Conservation (phyloP, 2,113 vertebrate genomes). For the Mustelus asterias region DNA sequence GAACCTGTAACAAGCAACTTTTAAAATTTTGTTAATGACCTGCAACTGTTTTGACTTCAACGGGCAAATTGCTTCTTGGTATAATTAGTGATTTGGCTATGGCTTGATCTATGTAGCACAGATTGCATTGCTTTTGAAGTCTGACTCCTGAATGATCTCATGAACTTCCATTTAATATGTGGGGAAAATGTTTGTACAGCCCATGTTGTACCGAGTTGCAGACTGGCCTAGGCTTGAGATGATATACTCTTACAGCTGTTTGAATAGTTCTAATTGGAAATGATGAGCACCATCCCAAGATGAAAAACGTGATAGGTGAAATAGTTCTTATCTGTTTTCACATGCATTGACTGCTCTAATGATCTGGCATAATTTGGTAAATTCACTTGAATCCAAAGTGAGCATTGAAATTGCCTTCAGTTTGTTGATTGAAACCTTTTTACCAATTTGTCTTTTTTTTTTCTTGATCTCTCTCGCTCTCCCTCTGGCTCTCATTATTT, state of each 20-base stretch:
- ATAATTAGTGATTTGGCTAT: not conserved
- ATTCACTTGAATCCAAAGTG: too few relatives aligned
- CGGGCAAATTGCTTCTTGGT: not conserved
- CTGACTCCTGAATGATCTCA: not conserved
- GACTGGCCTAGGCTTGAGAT: too few relatives aligned
- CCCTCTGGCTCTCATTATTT: not conserved
- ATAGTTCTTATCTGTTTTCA: not conserved
- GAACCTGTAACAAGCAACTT: too few relatives aligned
- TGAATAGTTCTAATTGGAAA: too few relatives aligned
- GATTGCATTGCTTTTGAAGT: not conserved
- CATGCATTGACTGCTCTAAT: not conserved
- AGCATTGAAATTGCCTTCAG: not conserved
- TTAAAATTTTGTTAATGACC: too few relatives aligned
- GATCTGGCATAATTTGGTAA: too few relatives aligned
- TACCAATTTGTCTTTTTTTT: not conserved
- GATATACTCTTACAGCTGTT: too few relatives aligned
- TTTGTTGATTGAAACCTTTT: not conserved
- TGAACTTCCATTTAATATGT: not conserved
- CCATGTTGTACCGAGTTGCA: not conserved
- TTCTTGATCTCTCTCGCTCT: not conserved
- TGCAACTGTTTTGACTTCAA: too few relatives aligned
- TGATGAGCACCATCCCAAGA: too few relatives aligned
- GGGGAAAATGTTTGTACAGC: not conserved
- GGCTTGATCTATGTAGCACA: not conserved
- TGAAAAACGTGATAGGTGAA: too few relatives aligned